These are phyloP conservation scores for Chaitophorus viminalis DNA, from an alignment of 2,888 invertebrate species.

Conservation along the genomic window DNA sequence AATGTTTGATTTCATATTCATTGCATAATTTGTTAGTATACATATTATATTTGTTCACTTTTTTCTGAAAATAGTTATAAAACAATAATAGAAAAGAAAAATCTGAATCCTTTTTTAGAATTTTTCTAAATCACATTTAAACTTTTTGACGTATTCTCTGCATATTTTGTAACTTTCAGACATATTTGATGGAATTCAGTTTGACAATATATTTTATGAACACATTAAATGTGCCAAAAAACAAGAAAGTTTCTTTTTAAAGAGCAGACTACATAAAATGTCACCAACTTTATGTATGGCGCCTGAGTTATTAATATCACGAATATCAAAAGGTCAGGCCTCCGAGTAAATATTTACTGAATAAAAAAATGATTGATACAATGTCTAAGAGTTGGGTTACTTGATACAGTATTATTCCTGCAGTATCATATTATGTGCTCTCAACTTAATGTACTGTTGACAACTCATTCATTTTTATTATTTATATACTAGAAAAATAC, in stretches of 20 bases:
- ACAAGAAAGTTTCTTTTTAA: constrained; percentile 29
- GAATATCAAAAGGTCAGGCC: constrained; percentile 47
- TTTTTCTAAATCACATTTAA: constrained; percentile 30
- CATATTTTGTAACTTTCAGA: constrained; percentile 23
- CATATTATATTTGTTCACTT: not conserved
- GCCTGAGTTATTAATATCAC: constrained; percentile 48
- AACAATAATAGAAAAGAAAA: constrained; percentile 15
- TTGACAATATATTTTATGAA: constrained; percentile 35
- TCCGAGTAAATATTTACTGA: constrained; percentile 49
- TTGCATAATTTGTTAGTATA: not conserved
- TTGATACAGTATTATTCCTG: constrained; percentile 28
- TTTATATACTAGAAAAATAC: not conserved
- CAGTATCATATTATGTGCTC: constrained; percentile 31
- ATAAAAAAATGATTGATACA: constrained; percentile 52
- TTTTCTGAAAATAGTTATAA: not conserved
- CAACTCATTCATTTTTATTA: constrained; percentile 41
- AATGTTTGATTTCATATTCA: not conserved
- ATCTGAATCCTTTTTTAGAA: not conserved
- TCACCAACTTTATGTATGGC: constrained; percentile 50
- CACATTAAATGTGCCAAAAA: constrained; percentile 50
- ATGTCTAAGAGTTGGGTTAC: constrained; percentile 30
- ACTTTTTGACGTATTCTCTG: constrained; percentile 14
- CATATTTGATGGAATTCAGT: constrained; percentile 24
- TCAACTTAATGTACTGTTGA: constrained; percentile 39
- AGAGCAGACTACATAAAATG: constrained; percentile 40